These are phyloP conservation scores for Anthopleura sola DNA, from an alignment of 64 coral and sea anemone genomes.

Conservation along the genomic window DNA sequence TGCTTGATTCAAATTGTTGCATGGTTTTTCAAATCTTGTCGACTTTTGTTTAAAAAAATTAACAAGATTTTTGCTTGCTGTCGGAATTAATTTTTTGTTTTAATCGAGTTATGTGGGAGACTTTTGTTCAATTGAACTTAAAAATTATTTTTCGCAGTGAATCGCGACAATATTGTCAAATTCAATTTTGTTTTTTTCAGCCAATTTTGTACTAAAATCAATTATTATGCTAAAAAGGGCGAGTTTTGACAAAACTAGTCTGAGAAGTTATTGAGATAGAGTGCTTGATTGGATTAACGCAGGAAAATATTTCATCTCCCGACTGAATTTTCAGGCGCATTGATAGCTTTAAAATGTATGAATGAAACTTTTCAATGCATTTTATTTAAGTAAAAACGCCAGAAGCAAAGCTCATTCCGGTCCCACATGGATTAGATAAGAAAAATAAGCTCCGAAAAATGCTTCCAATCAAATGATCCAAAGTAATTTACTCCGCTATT, in stretches of 20 bases:
- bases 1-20: background rate
- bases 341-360: background rate
- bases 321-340: too few species aligned
- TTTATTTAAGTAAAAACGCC: background rate
- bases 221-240: too few species aligned
- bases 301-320: too few species aligned
- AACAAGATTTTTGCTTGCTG: background rate
- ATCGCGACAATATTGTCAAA: too few species aligned
- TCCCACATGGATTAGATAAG: background rate
- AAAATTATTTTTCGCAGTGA: background rate
- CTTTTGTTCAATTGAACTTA: background rate
- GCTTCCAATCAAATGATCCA: background rate
- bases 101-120: background rate
- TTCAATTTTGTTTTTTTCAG: too few species aligned
- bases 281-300: too few species aligned
- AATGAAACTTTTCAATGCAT: background rate
- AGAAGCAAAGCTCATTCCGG: background rate
- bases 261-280: too few species aligned
- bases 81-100: background rate
- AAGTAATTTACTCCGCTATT: background rate
- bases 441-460: background rate
- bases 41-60: conserved; percentile 10
- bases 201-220: too few species aligned
- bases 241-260: too few species aligned
- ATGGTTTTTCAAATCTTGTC: background rate